Percentiles rank a stretch among this genome's conserved stretches.
These are phyloP conservation scores for Daubentonia madagascariensis DNA, from an alignment of 2,113 vertebrate species.

Conservation along the genomic window DNA sequence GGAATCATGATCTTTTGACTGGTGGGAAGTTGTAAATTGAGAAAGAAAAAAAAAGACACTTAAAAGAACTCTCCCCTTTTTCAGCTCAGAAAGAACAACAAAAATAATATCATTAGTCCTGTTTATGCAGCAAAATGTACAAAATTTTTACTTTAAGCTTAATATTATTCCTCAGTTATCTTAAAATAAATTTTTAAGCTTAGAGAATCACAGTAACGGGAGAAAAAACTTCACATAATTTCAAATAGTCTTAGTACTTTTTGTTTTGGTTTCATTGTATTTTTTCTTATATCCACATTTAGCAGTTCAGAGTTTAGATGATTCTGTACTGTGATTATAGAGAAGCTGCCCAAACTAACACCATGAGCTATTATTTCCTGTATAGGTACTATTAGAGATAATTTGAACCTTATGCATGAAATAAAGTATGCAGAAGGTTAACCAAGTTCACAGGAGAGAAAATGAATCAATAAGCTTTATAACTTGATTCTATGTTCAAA, in stretches of 20 bases:
- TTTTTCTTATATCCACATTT: neutral
- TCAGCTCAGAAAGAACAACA: neutral
- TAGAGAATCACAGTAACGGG: neutral
- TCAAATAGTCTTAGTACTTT: neutral
- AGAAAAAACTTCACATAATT: neutral
- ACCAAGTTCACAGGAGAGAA: neutral
- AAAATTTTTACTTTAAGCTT: neutral
- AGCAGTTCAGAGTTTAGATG: neutral
- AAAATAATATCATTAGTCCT: neutral
- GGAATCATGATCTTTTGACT: neutral
- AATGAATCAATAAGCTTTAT: neutral
- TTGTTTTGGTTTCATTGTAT: neutral
- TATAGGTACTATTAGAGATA: neutral
- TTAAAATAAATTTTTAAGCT: neutral
- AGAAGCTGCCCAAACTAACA: neutral
- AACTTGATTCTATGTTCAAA: neutral
- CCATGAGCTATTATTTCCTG: neutral
- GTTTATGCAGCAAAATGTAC: neutral
- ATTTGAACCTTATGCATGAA: no score
- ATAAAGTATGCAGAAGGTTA: no score
- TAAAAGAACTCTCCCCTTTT: neutral
- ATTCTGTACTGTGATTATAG: neutral
- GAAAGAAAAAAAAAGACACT: neutral
- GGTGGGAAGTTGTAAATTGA: neutral
- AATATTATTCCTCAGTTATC: neutral